A percentile compares a stretch with the other conserved stretches of the same genome.
Conservation (phyloP, 92 coral and sea anemone species). For the Desmophyllum pertusum region DNA sequence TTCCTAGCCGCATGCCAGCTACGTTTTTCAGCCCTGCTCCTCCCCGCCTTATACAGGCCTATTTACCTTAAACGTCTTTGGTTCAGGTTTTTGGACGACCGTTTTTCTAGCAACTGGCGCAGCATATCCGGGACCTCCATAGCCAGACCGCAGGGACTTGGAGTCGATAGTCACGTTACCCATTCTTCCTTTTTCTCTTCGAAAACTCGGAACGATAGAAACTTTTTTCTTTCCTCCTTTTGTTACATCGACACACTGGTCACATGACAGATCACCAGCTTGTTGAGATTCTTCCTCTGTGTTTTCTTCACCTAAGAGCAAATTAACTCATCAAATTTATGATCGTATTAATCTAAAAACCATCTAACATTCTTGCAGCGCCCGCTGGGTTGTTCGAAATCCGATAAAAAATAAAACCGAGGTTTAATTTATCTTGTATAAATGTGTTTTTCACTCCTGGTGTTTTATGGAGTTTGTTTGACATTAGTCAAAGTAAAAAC, state of each 20-base stretch:
- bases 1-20: too few relatives aligned
- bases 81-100: slow-evolving; percentile 46
- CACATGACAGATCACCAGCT: slow-evolving; percentile 42
- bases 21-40: too few relatives aligned
- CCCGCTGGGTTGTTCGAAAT: too few relatives aligned
- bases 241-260: slow-evolving; percentile 47
- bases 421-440: too few relatives aligned
- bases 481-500: too few relatives aligned
- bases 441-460: too few relatives aligned
- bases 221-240: slow-evolving; percentile 56
- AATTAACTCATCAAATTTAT: neutral
- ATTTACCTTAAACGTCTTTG: slow-evolving; percentile 69
- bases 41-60: neutral
- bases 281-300: slow-evolving; percentile 20
- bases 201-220: slow-evolving; percentile 59
- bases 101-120: slow-evolving; percentile 70
- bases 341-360: too few relatives aligned
- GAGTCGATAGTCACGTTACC: slow-evolving; percentile 75
- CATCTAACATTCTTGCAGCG: too few relatives aligned
- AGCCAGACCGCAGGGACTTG: slow-evolving; percentile 58
- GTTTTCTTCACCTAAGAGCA: slow-evolving; percentile 36
- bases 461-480: too few relatives aligned
- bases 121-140: slow-evolving; percentile 74
- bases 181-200: slow-evolving; percentile 71
- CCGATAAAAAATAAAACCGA: too few relatives aligned